Evolutionary conservation across 2,113 vertebrate genomes (phyloP).

Genomic region (Mus pahari): DNA sequence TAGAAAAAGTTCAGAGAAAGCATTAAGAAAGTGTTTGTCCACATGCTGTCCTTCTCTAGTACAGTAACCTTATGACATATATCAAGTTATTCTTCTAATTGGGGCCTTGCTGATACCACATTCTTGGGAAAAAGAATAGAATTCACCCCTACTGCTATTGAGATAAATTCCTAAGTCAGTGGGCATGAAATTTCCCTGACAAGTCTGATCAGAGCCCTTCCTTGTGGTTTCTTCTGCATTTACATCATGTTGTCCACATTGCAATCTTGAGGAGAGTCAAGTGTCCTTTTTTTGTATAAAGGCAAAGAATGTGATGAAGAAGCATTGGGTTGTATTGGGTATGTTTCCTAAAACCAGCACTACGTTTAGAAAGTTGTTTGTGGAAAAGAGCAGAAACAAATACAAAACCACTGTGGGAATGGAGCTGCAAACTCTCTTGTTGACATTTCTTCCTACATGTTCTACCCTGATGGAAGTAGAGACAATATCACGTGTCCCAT

Average conservation of each 20-base stretch:
- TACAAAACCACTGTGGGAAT: neutral
- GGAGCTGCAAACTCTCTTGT: neutral
- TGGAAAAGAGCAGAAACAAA: neutral
- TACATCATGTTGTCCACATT: neutral
- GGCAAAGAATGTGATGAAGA: neutral
- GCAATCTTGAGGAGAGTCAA: neutral
- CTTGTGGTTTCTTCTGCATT: neutral
- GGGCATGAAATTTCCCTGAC: constrained; percentile 40
- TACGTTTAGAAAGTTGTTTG: neutral
- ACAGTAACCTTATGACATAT: neutral
- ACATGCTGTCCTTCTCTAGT: constrained; percentile 19
- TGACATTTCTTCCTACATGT: neutral
- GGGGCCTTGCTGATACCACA: neutral
- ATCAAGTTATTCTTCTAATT: constrained; percentile 15
- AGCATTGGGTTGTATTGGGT: neutral
- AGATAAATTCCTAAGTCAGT: constrained; percentile 51
- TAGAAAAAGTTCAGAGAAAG: constrained; percentile 15
- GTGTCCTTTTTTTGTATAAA: neutral
- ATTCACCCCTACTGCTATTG: neutral
- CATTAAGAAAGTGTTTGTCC: neutral
- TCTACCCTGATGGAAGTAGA: neutral
- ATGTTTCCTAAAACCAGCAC: fast-evolving
- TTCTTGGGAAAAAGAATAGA: constrained; percentile 37
- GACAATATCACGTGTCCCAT: fast-evolving
- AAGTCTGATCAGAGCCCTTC: constrained; percentile 35